Percentiles rank a stretch among this genome's conserved stretches.
These are phyloP conservation scores for Microcebus jonahi DNA, from an alignment of 2,113 vertebrate species.

Conservation along the genomic window DNA sequence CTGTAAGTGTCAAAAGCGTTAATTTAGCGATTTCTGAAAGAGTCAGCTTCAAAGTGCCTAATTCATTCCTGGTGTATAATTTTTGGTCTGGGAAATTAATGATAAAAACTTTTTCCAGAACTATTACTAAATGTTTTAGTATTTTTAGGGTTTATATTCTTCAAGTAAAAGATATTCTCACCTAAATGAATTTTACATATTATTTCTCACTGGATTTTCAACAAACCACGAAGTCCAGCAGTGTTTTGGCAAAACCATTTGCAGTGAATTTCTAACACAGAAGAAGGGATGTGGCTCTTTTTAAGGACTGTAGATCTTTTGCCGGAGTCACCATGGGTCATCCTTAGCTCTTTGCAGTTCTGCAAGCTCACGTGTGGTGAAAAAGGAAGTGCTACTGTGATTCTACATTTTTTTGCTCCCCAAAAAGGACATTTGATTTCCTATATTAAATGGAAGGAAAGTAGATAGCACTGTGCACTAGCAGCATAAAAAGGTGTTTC, in stretches of 20 bases:
- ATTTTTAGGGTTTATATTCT: constrained; percentile 21
- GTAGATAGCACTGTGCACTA: not conserved
- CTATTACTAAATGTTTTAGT: not conserved
- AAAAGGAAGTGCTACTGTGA: not conserved
- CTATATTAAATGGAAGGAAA: not conserved
- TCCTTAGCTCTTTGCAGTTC: not conserved
- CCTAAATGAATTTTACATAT: not conserved
- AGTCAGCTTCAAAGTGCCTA: not conserved
- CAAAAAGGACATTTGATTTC: not conserved
- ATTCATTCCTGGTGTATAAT: not conserved
- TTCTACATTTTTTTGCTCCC: not conserved
- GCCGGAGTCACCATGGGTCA: not conserved
- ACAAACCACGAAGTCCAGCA: not conserved
- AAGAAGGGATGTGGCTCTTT: not conserved
- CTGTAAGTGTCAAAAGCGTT: not conserved
- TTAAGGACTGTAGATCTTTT: not conserved
- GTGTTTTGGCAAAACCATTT: not conserved
- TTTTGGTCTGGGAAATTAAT: not conserved
- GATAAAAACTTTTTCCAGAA: not conserved
- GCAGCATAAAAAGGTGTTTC: not conserved
- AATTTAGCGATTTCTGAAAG: not conserved
- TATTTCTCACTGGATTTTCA: not conserved
- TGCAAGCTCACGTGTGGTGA: not conserved
- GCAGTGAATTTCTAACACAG: not conserved
- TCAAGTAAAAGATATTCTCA: not conserved